Conservation (phyloP, 2,888 invertebrate species). For the Agrotis puta region DNA sequence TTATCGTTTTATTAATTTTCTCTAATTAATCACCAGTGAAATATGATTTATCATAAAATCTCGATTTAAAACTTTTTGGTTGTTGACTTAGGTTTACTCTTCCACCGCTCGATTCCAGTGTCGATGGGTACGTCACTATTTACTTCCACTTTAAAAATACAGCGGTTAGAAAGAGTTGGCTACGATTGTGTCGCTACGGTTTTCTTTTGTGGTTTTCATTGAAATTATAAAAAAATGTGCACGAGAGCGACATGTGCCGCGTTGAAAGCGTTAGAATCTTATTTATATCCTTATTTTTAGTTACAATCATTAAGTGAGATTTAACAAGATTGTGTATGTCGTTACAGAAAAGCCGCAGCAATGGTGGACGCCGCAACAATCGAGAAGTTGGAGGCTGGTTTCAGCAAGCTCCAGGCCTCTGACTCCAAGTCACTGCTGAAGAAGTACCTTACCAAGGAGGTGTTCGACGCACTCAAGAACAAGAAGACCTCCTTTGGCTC, state of each 20-base stretch:
- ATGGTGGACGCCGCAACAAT: constrained; percentile 98
- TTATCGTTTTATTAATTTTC: constrained; percentile 7
- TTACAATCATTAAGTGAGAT: constrained; percentile 39
- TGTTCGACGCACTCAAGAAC: constrained; percentile 97
- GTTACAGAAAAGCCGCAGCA: constrained; percentile 93
- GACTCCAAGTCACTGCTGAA: constrained; percentile 99
- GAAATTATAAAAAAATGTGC: constrained; percentile 79
- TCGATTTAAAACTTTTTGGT: constrained; percentile 54
- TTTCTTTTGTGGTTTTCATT: constrained; percentile 26
- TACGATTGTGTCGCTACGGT: constrained; percentile 25
- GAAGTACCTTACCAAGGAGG: constrained; percentile 97
- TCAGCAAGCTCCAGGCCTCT: constrained; percentile 95
- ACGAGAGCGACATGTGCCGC: constrained; percentile 88
- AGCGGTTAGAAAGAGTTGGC: constrained; percentile 39
- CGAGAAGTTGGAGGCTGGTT: constrained; percentile 98
- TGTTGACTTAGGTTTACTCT: constrained; percentile 67
- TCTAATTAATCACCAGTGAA: constrained; percentile 3
- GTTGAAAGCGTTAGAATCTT: constrained; percentile 86
- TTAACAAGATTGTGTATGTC: constrained; percentile 48
- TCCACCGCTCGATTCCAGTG: constrained; percentile 73
- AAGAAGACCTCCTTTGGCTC: constrained; percentile 98
- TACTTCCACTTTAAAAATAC: constrained; percentile 70
- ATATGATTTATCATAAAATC: constrained; percentile 17
- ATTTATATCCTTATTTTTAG: constrained; percentile 51
- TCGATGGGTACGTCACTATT: constrained; percentile 80